Conservation (phyloP, 2,888 invertebrate genomes). For the Protodeltote pygarga region DNA sequence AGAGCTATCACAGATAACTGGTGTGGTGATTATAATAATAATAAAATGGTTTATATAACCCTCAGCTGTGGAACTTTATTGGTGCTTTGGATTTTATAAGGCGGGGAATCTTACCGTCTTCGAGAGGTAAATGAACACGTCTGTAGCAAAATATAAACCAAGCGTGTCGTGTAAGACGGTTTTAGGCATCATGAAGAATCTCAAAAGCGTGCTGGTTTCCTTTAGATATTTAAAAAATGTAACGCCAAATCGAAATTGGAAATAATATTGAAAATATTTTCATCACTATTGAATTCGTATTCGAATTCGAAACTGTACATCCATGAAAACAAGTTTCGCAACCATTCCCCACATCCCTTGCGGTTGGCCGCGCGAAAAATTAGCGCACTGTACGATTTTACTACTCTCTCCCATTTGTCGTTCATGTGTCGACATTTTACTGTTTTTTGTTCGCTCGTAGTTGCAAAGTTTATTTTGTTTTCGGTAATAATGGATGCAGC, state of each 20-base stretch:
- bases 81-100: not conserved
- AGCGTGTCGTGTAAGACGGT: no score
- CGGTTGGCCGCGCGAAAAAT: constrained; percentile 53
- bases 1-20: no score
- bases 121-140: no score
- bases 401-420: constrained; percentile 37
- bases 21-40: no score
- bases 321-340: constrained; percentile 38
- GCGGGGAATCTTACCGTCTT: no score
- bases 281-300: constrained; percentile 1
- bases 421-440: constrained; percentile 43
- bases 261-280: constrained; percentile 12
- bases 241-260: constrained; percentile 2
- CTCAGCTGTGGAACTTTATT: no score
- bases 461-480: constrained; percentile 48
- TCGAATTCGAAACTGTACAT: constrained; percentile 5
- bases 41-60: no score
- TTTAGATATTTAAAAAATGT: constrained; percentile 9
- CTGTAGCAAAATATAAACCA: no score
- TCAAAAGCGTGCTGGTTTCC: no score
- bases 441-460: constrained; percentile 35
- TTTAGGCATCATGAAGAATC: no score
- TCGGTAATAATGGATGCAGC: constrained; percentile 37
- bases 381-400: constrained; percentile 52
- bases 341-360: constrained; percentile 40